A percentile compares a stretch with the other conserved stretches of the same genome.
Evolutionary conservation across 2,888 invertebrate species (phyloP).

Genomic region (Thysanoteuthis rhombus): DNA sequence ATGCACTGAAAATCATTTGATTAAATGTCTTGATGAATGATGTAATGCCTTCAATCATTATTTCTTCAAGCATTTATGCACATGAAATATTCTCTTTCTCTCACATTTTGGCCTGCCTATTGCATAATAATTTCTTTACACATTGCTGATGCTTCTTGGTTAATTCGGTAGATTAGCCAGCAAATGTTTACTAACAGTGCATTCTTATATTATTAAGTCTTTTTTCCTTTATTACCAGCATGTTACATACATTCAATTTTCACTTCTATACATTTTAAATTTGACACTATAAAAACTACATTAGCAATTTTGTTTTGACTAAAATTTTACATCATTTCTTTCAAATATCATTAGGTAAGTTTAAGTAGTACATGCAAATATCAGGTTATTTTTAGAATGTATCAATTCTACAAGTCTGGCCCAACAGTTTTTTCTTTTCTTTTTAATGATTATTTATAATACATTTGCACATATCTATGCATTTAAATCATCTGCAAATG

Average conservation of each 20-base stretch:
- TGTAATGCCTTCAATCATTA: background rate
- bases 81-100: background rate
- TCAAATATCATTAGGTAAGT: background rate
- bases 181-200: background rate
- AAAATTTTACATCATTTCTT: background rate
- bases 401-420: background rate
- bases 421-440: background rate
- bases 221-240: background rate
- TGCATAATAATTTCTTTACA: constrained; percentile 12
- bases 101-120: background rate
- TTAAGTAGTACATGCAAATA: background rate
- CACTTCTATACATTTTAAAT: background rate
- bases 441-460: background rate
- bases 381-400: background rate
- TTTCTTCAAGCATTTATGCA: background rate
- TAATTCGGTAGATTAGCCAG: background rate
- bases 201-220: background rate
- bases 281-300: background rate
- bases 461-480: background rate
- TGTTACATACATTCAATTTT: background rate
- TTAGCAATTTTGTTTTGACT: background rate
- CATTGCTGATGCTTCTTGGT: background rate
- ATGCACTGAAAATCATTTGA: background rate
- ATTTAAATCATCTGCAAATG: background rate
- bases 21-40: background rate